Conservation (phyloP, 2,113 vertebrate species). For the Eleginops maclovinus region DNA sequence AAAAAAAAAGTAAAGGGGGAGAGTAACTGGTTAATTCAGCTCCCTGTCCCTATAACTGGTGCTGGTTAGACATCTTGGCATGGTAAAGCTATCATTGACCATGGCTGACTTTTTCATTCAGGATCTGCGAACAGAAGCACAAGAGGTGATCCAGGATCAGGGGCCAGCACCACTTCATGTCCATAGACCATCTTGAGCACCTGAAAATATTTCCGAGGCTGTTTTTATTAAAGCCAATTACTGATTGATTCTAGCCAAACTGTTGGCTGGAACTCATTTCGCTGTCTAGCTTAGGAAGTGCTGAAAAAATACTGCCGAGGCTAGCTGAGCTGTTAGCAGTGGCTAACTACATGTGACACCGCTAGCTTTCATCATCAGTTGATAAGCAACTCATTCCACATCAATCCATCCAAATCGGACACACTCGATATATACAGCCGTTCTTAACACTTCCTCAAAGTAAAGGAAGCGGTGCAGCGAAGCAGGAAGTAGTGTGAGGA, state of each 20-base stretch:
- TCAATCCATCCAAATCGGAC: conserved; percentile 4
- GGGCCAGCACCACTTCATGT: conserved; percentile 42
- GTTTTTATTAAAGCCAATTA: conserved; percentile 23
- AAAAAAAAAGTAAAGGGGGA: neutral
- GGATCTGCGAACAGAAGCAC: conserved; percentile 17
- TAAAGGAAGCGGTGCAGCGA: conserved; percentile 19
- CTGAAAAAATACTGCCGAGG: conserved; percentile 35
- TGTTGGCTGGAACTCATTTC: conserved; percentile 15
- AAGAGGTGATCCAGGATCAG: conserved; percentile 24
- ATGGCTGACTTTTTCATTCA: neutral
- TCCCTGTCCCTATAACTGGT: conserved; percentile 1
- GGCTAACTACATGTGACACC: neutral
- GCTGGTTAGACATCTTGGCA: conserved; percentile 32
- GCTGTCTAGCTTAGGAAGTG: conserved; percentile 26
- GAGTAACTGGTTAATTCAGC: conserved; percentile 1
- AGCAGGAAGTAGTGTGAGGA: conserved; percentile 20
- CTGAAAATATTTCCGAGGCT: conserved; percentile 45
- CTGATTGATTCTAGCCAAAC: conserved; percentile 6
- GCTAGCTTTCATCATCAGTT: conserved; percentile 4
- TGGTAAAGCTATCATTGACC: conserved; percentile 9
- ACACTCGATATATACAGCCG: conserved; percentile 2
- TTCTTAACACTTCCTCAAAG: neutral
- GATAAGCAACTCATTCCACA: conserved; percentile 18
- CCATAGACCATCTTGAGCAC: conserved; percentile 47
- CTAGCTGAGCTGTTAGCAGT: conserved; percentile 14